These are phyloP conservation scores for Morone saxatilis DNA, from an alignment of 2,113 vertebrate genomes.

Conservation along the genomic window DNA sequence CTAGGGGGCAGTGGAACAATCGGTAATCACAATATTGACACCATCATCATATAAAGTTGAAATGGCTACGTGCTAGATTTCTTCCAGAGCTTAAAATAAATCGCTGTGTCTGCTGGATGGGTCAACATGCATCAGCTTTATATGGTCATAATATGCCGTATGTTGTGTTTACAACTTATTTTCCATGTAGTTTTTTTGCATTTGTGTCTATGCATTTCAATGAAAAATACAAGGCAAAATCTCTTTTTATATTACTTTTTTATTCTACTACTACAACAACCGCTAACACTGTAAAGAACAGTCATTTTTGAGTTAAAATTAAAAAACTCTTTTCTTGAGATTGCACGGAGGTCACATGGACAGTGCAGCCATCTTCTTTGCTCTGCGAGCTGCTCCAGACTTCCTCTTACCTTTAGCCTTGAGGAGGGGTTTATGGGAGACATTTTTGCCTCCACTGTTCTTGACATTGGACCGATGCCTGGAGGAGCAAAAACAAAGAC, in stretches of 20 bases:
- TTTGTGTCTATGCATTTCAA: neutral
- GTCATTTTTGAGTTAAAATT: neutral
- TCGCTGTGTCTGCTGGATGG: too few relatives aligned
- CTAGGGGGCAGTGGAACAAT: too few relatives aligned
- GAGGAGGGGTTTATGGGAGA: neutral
- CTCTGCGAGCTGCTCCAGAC: conserved; percentile 56
- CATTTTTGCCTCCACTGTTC: neutral
- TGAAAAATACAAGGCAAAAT: neutral
- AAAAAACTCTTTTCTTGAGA: neutral
- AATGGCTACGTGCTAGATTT: too few relatives aligned
- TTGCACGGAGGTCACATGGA: conserved; percentile 13
- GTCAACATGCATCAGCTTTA: too few relatives aligned
- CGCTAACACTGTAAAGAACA: neutral
- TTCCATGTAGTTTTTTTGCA: too few relatives aligned
- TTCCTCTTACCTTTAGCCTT: conserved; percentile 57
- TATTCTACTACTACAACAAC: neutral
- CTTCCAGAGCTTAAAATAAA: too few relatives aligned
- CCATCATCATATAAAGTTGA: too few relatives aligned
- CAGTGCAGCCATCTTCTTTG: conserved; percentile 52
- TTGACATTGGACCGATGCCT: conserved; percentile 48
- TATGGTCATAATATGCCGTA: too few relatives aligned
- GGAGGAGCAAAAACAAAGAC: neutral
- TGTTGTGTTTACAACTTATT: too few relatives aligned
- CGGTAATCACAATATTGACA: too few relatives aligned
- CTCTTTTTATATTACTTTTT: conserved; percentile 1